These are phyloP conservation scores for Falcunculus frontatus DNA, from an alignment of 2,113 vertebrate genomes.

Conservation along the genomic window DNA sequence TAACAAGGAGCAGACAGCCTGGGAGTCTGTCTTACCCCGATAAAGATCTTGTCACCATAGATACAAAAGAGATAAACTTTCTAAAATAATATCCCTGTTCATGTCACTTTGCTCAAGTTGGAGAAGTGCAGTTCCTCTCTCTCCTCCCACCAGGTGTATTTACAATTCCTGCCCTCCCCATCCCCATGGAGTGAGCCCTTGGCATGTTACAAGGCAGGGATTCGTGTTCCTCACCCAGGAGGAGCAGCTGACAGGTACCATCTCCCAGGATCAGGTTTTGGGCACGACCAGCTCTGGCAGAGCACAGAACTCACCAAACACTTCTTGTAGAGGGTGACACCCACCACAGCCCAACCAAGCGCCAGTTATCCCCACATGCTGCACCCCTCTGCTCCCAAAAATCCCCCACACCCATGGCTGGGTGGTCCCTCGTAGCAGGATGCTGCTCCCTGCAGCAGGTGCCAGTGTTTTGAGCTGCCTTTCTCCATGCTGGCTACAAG, in stretches of 20 bases:
- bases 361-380: rapidly evolving
- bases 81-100: constrained; percentile 68
- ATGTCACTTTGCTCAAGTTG: constrained; percentile 58
- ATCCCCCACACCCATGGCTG: background rate
- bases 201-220: rapidly evolving
- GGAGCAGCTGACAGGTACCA: background rate
- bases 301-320: background rate
- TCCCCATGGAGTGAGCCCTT: background rate
- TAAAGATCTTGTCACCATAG: constrained; percentile 66
- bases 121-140: background rate
- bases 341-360: background rate
- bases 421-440: background rate
- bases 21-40: constrained; percentile 11
- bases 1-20: constrained; percentile 51
- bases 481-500: background rate
- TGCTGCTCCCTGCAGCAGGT: background rate
- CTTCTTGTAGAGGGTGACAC: background rate
- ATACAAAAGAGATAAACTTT: constrained; percentile 71
- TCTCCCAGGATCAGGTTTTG: rapidly evolving
- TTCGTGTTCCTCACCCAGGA: background rate
- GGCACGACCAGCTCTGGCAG: background rate
- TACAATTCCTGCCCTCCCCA: background rate
- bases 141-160: background rate
- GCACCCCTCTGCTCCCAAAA: background rate
- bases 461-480: background rate